Evolutionary conservation across 2,888 invertebrate genomes (phyloP).

Genomic region (Spilarctia lutea): DNA sequence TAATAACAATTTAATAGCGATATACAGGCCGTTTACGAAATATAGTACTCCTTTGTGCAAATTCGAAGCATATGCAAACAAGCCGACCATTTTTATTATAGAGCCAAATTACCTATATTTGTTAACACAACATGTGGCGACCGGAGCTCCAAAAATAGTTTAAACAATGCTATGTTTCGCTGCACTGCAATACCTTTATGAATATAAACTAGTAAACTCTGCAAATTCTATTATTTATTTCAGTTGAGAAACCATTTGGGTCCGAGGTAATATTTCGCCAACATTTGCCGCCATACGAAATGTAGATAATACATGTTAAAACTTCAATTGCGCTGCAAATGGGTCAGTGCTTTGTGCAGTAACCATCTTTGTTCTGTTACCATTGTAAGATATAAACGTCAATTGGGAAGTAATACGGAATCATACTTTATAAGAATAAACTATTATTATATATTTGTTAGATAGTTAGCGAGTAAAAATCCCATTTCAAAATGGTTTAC

Average conservation of each 20-base stretch:
- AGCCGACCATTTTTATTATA: not conserved
- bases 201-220: conserved; percentile 13
- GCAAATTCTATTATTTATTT: conserved; percentile 23
- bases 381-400: not conserved
- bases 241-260: conserved; percentile 19
- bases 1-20: not conserved
- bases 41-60: not conserved
- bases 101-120: not conserved
- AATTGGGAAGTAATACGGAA: not conserved
- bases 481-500: too few species aligned
- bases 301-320: conserved; percentile 18
- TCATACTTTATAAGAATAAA: not conserved
- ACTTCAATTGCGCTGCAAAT: conserved; percentile 21
- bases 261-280: conserved; percentile 9
- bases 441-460: not conserved
- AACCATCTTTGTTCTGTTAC: not conserved
- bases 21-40: not conserved
- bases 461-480: too few species aligned
- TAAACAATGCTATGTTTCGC: conserved; percentile 17
- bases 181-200: conserved; percentile 9
- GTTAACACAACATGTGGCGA: conserved; percentile 13
- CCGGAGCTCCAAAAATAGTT: conserved; percentile 13
- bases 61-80: not conserved
- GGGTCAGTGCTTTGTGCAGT: conserved; percentile 3
- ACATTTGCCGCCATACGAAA: conserved; percentile 17